Evolutionary conservation across 2,888 invertebrate genomes (phyloP), one percentile per base, ranked within the genome.

Genomic region (Drosophila prostipennis): DNA sequence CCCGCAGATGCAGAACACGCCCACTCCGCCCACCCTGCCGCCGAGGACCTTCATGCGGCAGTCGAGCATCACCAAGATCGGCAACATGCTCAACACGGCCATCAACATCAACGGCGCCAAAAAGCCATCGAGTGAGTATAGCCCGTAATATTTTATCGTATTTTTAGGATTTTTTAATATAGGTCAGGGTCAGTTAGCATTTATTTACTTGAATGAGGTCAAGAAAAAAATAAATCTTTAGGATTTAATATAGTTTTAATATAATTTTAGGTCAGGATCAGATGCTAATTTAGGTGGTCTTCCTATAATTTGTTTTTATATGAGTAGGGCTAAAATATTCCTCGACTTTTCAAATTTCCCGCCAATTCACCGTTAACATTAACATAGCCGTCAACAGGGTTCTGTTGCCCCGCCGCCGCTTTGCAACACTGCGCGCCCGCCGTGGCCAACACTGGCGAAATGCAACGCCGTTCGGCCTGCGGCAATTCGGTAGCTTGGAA

Each of bases 21-120:
- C 57, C 52, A 90, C 81, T 43, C 89, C 91, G 46, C 91, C 89
- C 7, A 85, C 91, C 2, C 75, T 91, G 37, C 91, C 91, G 19
- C 91, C 91, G 2, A 87, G 90, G 42, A 84, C 89, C 54, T 91
- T 94, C 89, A 94, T 93, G 91, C 93, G 94, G 73, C 94, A 94
- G 89, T 93, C 94, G 74, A 94, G 94, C 91, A 93, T 94, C 89
- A 94, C 94, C 59, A 93, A 94, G 90, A 93, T 94, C 74, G 94
- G 94, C 42, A 93, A 93, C 79, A 94, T 94, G 92, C 93, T 94
- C 78, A 94, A 94, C 85, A 93, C 94, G 42, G 94, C 94, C 57
- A 93, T 94, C 76, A 94, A 93, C 90, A 91, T 91, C 19, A 91
- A 91, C 52, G 89, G 90, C 57, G 73, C 89, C 8, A 91, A 91